Conservation (phyloP, 37 sponge, comb jelly and placozoan genomes). For the Cliona cf. orientalis region DNA sequence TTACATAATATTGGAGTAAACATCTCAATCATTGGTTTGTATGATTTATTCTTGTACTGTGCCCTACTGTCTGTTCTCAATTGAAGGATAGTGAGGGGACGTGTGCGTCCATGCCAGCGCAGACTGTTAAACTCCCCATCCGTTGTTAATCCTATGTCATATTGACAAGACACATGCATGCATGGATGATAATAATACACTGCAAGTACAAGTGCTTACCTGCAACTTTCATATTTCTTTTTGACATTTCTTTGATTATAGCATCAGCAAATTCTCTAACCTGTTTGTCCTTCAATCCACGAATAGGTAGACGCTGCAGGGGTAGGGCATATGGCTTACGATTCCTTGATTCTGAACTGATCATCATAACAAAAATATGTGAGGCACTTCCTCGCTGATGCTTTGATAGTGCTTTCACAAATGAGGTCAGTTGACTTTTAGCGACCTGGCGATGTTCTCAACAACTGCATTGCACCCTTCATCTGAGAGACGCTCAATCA, state of each 20-base stretch:
- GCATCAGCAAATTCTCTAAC: slow-evolving; percentile 1
- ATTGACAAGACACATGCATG: not conserved
- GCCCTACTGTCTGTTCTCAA: not conserved
- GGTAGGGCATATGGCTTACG: slow-evolving; percentile 57
- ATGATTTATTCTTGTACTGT: not conserved
- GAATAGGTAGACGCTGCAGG: slow-evolving; percentile 39
- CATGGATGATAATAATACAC: not conserved
- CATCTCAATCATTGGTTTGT: slow-evolving; percentile 12
- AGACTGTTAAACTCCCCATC: slow-evolving; percentile 17
- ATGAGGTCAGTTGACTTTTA: not conserved
- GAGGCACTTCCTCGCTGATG: not conserved
- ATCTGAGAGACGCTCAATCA: not conserved
- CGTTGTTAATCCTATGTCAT: not conserved
- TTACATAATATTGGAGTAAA: not conserved
- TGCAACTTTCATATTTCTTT: slow-evolving; percentile 9
- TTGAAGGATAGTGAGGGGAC: slow-evolving; percentile 11
- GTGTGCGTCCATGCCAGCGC: slow-evolving; percentile 6
- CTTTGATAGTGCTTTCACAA: not conserved
- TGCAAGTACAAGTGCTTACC: not conserved
- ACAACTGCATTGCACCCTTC: slow-evolving; percentile 6
- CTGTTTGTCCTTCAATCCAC: slow-evolving; percentile 12
- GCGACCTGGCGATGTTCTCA: not conserved
- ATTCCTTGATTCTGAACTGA: slow-evolving; percentile 24
- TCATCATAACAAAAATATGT: slow-evolving; percentile 19
- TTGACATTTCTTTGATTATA: not conserved